Conservation (phyloP, 2,888 invertebrate species). For the Seira sanloemensis region DNA sequence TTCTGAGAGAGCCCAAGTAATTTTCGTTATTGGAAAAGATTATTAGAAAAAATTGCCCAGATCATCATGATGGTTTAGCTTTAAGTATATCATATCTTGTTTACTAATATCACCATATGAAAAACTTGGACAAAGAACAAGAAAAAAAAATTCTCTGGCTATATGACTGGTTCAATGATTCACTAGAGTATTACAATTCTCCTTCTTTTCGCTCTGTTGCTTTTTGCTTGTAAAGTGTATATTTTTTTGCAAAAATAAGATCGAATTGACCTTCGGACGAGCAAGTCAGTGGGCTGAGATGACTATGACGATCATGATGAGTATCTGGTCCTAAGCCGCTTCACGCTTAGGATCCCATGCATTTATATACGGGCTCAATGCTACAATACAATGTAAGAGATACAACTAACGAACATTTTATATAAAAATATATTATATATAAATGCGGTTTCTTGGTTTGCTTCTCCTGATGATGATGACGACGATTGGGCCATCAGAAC, state of each 20-base stretch:
- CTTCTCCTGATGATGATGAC: neutral
- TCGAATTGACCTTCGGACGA: conserved; percentile 60
- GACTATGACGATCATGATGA: conserved; percentile 18
- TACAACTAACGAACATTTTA: too few relatives aligned
- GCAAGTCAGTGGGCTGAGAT: conserved; percentile 36
- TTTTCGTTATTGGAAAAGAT: conserved; percentile 35
- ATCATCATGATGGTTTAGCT: neutral
- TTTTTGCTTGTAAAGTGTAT: neutral
- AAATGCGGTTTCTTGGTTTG: neutral
- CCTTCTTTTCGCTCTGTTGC: conserved; percentile 1
- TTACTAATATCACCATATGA: conserved; percentile 19
- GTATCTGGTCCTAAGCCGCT: neutral
- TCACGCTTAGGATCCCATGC: neutral
- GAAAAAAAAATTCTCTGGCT: too few relatives aligned
- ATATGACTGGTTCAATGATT: conserved; percentile 54
- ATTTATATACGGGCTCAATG: too few relatives aligned
- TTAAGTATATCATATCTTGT: neutral
- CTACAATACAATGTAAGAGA: neutral
- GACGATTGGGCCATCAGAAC: neutral
- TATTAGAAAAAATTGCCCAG: conserved; percentile 9
- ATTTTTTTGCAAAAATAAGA: conserved; percentile 38
- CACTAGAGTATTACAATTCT: conserved; percentile 8
- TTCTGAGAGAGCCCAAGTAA: conserved; percentile 9
- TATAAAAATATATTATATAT: neutral
- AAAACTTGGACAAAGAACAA: neutral